Conservation (phyloP, 2,888 invertebrate genomes). For the Tenthredo distinguenda region DNA sequence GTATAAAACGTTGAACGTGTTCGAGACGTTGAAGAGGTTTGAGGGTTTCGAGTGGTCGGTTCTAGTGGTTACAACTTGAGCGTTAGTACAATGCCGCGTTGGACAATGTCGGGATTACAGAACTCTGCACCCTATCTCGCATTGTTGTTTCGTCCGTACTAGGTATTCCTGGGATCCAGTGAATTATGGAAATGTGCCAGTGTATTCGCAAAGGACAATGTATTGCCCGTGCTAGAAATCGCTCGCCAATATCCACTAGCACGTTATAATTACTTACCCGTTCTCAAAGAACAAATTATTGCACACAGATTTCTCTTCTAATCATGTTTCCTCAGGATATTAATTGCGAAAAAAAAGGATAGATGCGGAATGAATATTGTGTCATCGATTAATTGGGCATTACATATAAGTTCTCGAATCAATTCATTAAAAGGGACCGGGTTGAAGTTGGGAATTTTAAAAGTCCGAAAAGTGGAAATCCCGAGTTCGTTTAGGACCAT, state of each 20-base stretch:
- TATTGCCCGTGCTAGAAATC: neutral
- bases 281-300: neutral
- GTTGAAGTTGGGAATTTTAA: no score
- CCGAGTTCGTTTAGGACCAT: no score
- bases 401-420: no score
- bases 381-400: no score
- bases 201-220: neutral
- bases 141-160: constrained; percentile 24
- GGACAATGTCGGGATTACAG: constrained; percentile 45
- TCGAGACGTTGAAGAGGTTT: constrained; percentile 21
- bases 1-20: constrained; percentile 23
- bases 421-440: no score
- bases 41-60: constrained; percentile 19
- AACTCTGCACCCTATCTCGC: constrained; percentile 32
- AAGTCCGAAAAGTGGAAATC: no score
- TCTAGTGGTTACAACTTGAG: constrained; percentile 35
- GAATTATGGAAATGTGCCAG: constrained; percentile 38
- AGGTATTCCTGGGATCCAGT: constrained; percentile 4
- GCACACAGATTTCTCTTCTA: no score
- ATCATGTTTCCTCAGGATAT: no score
- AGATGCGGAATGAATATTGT: no score
- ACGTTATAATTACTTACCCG: neutral
- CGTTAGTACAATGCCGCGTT: constrained; percentile 26
- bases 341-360: no score
- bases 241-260: neutral